Conservation (phyloP, 2,888 invertebrate species). For the Leptogaster cylindrica region DNA sequence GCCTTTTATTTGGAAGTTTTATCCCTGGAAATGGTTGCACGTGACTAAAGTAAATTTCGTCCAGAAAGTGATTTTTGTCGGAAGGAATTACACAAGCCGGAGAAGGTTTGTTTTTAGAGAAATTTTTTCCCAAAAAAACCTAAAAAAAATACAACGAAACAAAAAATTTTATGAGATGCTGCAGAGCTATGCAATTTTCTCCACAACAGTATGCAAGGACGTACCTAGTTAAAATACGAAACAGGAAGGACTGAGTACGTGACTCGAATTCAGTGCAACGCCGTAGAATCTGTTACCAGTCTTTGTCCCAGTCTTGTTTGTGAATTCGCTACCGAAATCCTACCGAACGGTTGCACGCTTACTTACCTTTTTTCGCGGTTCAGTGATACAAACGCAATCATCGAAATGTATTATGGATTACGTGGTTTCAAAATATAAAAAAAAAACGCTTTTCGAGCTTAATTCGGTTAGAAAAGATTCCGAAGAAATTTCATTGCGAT, state of each 20-base stretch:
- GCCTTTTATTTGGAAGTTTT: constrained; percentile 15
- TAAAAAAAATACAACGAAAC: too few species aligned
- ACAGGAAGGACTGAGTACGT: constrained; percentile 18
- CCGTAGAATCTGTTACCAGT: constrained; percentile 4
- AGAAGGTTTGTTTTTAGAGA: constrained; percentile 9
- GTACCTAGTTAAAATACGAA: constrained; percentile 32
- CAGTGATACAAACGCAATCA: constrained; percentile 12
- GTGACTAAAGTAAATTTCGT: constrained; percentile 30
- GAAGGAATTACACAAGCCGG: constrained; percentile 18
- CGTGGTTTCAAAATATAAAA: neutral
- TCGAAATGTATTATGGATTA: constrained; percentile 23
- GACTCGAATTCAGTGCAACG: constrained; percentile 12
- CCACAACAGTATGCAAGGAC: constrained; percentile 16
- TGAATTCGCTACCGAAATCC: constrained; percentile 22
- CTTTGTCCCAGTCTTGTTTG: constrained; percentile 20
- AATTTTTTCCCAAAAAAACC: too few species aligned
- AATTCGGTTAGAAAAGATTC: too few species aligned
- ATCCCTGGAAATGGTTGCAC: constrained; percentile 16
- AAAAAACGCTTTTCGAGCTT: constrained; percentile 10
- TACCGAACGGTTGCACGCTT: constrained; percentile 13
- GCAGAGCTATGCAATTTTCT: constrained; percentile 28
- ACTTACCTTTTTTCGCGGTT: constrained; percentile 21
- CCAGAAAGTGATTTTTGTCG: constrained; percentile 33
- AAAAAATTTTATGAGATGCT: constrained; percentile 33
- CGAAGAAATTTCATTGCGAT: too few species aligned